A percentile compares a stretch with the other conserved stretches of the same genome.
Evolutionary conservation across 1,140 invertebrate species (phyloP).

Genomic region (Nephila pilipes): DNA sequence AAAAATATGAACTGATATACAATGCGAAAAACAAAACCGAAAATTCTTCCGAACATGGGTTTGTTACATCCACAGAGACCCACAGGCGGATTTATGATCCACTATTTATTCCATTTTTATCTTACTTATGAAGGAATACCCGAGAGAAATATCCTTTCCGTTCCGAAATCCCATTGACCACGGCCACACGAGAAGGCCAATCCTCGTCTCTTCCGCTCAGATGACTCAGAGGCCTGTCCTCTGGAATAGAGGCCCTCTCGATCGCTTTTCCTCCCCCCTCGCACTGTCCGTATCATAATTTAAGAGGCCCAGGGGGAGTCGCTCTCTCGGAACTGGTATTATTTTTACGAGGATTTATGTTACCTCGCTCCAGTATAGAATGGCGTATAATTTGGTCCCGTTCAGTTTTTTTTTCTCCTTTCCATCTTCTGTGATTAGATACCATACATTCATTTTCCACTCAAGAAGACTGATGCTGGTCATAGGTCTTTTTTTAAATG

Average conservation of each 20-base stretch:
- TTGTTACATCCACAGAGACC: background rate
- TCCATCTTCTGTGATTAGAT: background rate
- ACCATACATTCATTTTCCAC: background rate
- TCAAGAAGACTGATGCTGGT: too few species aligned
- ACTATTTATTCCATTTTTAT: background rate
- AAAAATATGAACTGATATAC: background rate
- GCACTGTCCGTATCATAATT: constrained; percentile 20
- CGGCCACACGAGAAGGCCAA: background rate
- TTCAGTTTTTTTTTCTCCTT: background rate
- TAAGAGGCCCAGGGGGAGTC: constrained; percentile 7
- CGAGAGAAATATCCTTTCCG: constrained; percentile 31
- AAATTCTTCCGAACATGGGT: background rate
- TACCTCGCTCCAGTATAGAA: background rate
- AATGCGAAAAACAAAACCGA: background rate
- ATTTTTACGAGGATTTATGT: constrained; percentile 45
- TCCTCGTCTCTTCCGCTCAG: background rate
- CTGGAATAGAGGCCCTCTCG: background rate
- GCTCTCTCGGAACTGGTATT: constrained; percentile 18
- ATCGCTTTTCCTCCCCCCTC: background rate
- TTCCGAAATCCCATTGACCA: constrained; percentile 16
- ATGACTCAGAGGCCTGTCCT: constrained; percentile 22
- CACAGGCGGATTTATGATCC: background rate
- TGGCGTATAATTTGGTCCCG: constrained; percentile 16
- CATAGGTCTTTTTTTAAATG: too few species aligned
- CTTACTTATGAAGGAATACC: background rate